phyloP scores from a whole-genome alignment of 2,888 invertebrate species.

The Slavum lentiscoides region DNA sequence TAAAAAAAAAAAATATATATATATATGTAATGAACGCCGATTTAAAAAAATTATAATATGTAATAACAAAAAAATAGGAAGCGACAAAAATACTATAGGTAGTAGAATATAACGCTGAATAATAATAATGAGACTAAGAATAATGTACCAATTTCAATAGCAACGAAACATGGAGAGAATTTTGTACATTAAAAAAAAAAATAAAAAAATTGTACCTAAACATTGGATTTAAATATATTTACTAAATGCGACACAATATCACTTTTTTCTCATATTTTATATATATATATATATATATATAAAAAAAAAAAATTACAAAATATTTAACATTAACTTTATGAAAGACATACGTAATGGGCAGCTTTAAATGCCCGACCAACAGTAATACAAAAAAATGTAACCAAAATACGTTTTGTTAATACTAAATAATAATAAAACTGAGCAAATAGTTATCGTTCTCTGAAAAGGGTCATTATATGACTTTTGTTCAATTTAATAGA shows the following conservation, averaged over 20 bases:
- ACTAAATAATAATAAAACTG: neutral
- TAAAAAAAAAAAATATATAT: slow-evolving; percentile 5
- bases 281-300: neutral
- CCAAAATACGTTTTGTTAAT: slow-evolving; percentile 7
- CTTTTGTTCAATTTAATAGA: neutral
- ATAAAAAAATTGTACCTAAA: slow-evolving; percentile 14
- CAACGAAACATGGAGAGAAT: slow-evolving; percentile 21
- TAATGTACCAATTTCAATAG: slow-evolving; percentile 21
- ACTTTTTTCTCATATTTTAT: neutral
- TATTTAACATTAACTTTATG: slow-evolving; percentile 39
- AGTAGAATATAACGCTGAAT: slow-evolving; percentile 7
- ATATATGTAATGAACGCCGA: neutral
- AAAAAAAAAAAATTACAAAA: slow-evolving; percentile 24
- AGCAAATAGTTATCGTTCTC: slow-evolving; percentile 24
- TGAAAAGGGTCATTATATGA: neutral
- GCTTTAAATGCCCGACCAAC: slow-evolving; percentile 16
- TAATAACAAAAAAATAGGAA: slow-evolving; percentile 29
- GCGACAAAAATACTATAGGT: slow-evolving; percentile 23
- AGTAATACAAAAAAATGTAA: slow-evolving; percentile 11
- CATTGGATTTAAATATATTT: slow-evolving; percentile 26
- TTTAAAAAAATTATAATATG: slow-evolving; percentile 5
- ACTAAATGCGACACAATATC: slow-evolving; percentile 33
- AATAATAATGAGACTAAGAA: slow-evolving; percentile 18
- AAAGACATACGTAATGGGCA: slow-evolving; percentile 41
- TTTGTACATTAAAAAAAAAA: neutral